Evolutionary conservation across 2,797 vertebrate genomes (phyloP), one percentile per base, ranked within the genome.

Genomic region (Setipinna tenuifilis): DNA sequence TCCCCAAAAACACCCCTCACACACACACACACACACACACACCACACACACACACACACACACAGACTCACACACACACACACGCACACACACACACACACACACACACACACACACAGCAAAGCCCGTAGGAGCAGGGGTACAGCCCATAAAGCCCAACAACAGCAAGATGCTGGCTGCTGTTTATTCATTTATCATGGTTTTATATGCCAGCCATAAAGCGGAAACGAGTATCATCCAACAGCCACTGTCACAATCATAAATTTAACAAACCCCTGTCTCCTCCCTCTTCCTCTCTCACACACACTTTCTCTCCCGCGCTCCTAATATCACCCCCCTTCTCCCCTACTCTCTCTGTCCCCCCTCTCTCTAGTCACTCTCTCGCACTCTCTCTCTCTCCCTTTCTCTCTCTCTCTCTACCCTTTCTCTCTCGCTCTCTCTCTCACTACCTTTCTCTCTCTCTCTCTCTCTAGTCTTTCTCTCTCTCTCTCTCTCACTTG

Each of bases 171-270:
- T 5, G 28, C 28, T 4, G 28, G 68, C 68, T 35, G 68, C 68
- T 35, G 68, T 75, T 75, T 75, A 75, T 75, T 75, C 68, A 75
- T 75, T 75, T 41, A 75, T 75, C 68, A 75, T 9, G 16, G 28
- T 41, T 75, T 75, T 75, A 41, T 75, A 41, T 41, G 68, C 12
- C 68, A 12, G 28, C 68, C 35, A 75, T 75, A 35, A 75, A 75
- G 68, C n/a, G 31, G 31, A 31, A 17, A 75, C 68, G 28, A 75
- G 68, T 71, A 41, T 75, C 68, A 41, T 16, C 28, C 68, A 75
- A 75, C 68, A 75, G 68, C 68, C 31, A 35, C 68, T 75, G 68
- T 75, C 28, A 75, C 68, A 35, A 75, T 75, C 68, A 75, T 75
- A 75, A 35, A 35, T 75, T 75, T 75, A 75, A 75, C 68, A 75